Percentiles rank a stretch among this genome's conserved stretches.
Conservation (phyloP, 2,888 invertebrate species). For the Cacoxenus indagator region DNA sequence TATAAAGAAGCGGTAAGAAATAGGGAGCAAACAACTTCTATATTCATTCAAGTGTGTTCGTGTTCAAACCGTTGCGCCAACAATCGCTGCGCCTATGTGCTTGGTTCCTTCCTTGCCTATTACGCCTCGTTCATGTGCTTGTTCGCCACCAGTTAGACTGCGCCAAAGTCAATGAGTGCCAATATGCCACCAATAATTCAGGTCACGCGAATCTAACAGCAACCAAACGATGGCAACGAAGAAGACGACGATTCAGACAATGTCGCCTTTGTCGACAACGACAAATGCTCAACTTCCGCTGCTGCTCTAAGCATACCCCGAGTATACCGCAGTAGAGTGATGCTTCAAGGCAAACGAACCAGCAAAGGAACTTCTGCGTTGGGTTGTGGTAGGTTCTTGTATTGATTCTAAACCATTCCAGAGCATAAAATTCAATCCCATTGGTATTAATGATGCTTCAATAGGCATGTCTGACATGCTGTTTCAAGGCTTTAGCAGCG, state of each 20-base stretch:
- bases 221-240: constrained; percentile 11
- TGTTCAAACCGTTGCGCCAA: neutral
- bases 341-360: neutral
- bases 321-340: too few species aligned
- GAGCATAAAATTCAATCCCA: neutral
- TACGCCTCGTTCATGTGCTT: neutral
- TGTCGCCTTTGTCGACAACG: neutral
- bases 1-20: neutral
- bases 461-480: constrained; percentile 21
- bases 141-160: constrained; percentile 35
- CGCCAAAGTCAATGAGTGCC: constrained; percentile 66
- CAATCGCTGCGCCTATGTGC: constrained; percentile 11
- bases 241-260: neutral
- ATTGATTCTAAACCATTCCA: neutral
- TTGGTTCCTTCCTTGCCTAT: constrained; percentile 5
- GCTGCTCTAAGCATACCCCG: neutral
- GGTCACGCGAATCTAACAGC: constrained; percentile 52
- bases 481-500: constrained; percentile 12
- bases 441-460: constrained; percentile 20
- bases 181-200: constrained; percentile 67
- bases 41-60: neutral
- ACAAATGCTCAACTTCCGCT: neutral
- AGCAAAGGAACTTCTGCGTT: neutral
- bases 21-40: neutral
- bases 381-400: neutral